phyloP scores from a whole-genome alignment of 2,113 vertebrate species.

The Cyanoliseus patagonus region DNA sequence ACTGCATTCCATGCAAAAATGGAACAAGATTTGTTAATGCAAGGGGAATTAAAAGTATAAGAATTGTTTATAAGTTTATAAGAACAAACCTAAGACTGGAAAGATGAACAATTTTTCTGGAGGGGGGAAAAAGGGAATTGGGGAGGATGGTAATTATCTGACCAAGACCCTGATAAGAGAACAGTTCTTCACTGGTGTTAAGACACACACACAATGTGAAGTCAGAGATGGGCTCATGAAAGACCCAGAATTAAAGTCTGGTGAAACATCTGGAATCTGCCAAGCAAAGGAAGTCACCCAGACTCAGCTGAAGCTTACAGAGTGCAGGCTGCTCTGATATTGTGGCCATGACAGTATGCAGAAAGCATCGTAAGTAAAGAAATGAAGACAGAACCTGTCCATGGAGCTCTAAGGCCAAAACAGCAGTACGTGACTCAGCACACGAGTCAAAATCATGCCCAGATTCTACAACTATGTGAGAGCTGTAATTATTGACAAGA shows the following conservation, averaged over 20 bases:
- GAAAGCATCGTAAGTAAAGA: background rate
- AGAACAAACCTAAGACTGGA: background rate
- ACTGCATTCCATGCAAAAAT: background rate
- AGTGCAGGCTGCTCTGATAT: background rate
- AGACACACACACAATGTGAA: background rate
- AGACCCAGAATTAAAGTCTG: slow-evolving; percentile 11
- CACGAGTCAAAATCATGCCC: background rate
- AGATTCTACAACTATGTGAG: background rate
- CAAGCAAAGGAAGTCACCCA: slow-evolving; percentile 37
- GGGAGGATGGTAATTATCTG: background rate
- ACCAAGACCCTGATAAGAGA: background rate
- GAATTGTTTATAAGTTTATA: background rate
- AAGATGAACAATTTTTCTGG: background rate
- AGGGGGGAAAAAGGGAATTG: background rate
- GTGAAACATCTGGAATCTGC: slow-evolving; percentile 32
- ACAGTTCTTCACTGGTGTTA: background rate
- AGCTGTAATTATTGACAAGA: background rate
- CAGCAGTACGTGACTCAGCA: fast-evolving
- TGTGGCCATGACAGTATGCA: background rate
- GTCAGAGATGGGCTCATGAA: background rate
- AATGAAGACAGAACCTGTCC: background rate
- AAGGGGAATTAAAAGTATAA: background rate
- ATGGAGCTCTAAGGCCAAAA: background rate
- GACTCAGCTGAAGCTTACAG: background rate
- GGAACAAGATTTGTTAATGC: background rate